Conservation (phyloP, 2,113 vertebrate species). For the Mastomys coucha region DNA sequence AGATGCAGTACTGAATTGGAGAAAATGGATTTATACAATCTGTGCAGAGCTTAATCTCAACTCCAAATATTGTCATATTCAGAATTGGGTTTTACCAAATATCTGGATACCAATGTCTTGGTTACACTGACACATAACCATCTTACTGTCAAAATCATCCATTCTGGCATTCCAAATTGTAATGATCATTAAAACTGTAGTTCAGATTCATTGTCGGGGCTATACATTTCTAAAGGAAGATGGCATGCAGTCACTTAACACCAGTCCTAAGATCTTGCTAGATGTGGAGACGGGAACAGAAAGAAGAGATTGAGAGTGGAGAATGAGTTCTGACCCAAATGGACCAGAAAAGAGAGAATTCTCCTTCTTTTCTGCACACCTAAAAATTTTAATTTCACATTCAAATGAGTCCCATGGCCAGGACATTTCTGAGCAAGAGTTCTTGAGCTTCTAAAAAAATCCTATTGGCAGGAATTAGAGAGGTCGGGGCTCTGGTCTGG, state of each 20-base stretch:
- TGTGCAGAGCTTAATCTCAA: not conserved
- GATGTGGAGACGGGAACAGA: not conserved
- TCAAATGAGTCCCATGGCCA: slow-evolving; percentile 22
- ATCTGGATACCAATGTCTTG: not conserved
- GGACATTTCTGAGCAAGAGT: slow-evolving; percentile 18
- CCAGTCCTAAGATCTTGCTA: not conserved
- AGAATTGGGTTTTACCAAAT: not conserved
- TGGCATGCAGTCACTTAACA: not conserved
- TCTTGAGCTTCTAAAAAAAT: slow-evolving; percentile 30
- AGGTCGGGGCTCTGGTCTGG: not conserved
- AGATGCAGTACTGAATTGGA: not conserved
- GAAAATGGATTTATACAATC: not conserved
- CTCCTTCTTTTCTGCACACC: not conserved
- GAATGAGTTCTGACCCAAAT: not conserved
- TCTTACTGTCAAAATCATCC: not conserved
- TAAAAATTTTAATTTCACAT: not conserved
- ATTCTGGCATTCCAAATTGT: not conserved
- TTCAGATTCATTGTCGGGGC: not conserved
- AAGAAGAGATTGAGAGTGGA: not conserved
- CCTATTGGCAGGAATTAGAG: not conserved
- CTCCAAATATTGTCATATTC: not conserved
- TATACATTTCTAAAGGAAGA: not conserved
- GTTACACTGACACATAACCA: not conserved
- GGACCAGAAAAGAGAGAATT: not conserved
- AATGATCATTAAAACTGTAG: not conserved